Evolutionary conservation across 2,888 invertebrate genomes (phyloP).

Genomic region (Malthinus flaveolus): DNA sequence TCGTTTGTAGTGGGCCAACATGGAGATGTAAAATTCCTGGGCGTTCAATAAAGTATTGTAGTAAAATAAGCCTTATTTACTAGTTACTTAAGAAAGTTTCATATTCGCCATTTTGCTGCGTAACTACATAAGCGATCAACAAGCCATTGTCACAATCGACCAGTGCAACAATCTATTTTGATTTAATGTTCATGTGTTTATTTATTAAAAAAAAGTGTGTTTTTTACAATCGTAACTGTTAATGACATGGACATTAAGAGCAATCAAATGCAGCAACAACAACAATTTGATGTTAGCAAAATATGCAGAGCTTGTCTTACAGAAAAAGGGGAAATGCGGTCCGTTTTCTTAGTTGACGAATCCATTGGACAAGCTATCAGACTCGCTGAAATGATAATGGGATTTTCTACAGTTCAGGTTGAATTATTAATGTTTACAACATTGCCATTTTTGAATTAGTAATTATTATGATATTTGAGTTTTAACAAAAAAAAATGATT

Average conservation of each 20-base stretch:
- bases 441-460: slow-evolving; percentile 3
- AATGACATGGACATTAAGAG: slow-evolving; percentile 48
- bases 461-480: too few relatives aligned
- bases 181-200: slow-evolving; percentile 52
- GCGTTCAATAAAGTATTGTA: slow-evolving; percentile 33
- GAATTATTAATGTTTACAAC: slow-evolving; percentile 7
- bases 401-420: slow-evolving; percentile 54
- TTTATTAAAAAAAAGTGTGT: slow-evolving; percentile 42
- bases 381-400: slow-evolving; percentile 56
- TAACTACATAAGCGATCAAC: slow-evolving; percentile 34
- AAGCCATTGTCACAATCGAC: slow-evolving; percentile 52
- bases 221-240: slow-evolving; percentile 36
- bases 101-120: slow-evolving; percentile 38
- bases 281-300: slow-evolving; percentile 51
- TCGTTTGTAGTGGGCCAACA: slow-evolving; percentile 21
- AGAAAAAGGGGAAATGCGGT: slow-evolving; percentile 55
- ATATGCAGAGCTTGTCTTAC: slow-evolving; percentile 56
- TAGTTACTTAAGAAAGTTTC: slow-evolving; percentile 13
- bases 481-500: too few relatives aligned
- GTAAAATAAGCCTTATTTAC: slow-evolving; percentile 35
- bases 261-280: slow-evolving; percentile 40
- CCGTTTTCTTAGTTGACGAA: slow-evolving; percentile 53
- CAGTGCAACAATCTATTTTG: slow-evolving; percentile 54
- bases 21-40: slow-evolving; percentile 21
- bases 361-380: slow-evolving; percentile 50